Evolutionary conservation across 1,140 invertebrate genomes (phyloP).

Genomic region (Megalopta genalis): DNA sequence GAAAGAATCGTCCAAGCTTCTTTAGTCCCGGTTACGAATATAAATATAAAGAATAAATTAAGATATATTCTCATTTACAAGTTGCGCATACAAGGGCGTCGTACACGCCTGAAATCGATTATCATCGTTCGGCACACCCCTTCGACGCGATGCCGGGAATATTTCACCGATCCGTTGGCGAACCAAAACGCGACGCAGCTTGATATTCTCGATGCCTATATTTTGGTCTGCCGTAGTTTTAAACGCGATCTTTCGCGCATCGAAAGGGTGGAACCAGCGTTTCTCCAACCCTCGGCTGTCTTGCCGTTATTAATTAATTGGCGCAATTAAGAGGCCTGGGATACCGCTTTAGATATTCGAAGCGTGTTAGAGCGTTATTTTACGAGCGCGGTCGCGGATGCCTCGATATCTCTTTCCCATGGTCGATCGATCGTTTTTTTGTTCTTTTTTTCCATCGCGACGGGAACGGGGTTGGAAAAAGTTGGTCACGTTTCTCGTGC

Average conservation of each 20-base stretch:
- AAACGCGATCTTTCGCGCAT: too few relatives aligned
- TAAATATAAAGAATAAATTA: constrained; percentile 71
- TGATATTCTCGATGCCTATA: too few relatives aligned
- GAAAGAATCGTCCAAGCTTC: constrained; percentile 28
- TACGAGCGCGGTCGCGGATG: neutral
- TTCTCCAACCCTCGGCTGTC: constrained; percentile 7
- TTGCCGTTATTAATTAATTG: neutral
- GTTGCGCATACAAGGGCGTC: constrained; percentile 16
- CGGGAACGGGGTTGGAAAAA: neutral
- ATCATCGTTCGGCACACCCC: neutral
- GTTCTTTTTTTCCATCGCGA: too few relatives aligned
- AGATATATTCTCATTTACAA: constrained; percentile 53
- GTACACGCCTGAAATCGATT: neutral
- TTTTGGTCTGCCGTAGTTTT: too few relatives aligned
- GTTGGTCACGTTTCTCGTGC: constrained; percentile 9
- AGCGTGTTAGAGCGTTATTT: neutral
- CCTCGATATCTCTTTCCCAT: neutral
- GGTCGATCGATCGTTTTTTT: too few relatives aligned
- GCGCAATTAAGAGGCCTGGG: neutral
- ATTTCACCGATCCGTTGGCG: too few relatives aligned
- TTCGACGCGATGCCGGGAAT: neutral
- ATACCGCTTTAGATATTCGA: neutral
- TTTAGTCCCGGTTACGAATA: constrained; percentile 31
- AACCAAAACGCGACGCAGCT: too few relatives aligned
- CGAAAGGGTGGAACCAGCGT: constrained; percentile 1